Evolutionary conservation across 2,888 invertebrate species (phyloP), one percentile per base, ranked within the genome.

Genomic region (Cosmia trapezina): DNA sequence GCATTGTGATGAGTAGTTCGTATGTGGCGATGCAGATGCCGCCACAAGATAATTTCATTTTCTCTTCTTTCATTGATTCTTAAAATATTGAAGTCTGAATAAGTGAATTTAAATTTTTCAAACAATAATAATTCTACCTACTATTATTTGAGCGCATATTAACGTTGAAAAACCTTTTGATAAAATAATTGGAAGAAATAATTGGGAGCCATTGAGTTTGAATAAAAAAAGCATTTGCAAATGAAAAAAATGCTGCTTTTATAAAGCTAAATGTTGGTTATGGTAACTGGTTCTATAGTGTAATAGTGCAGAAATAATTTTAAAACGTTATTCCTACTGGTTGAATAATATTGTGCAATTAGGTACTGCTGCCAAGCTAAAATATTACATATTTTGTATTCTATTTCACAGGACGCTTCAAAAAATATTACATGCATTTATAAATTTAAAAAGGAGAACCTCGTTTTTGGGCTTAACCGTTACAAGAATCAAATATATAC

Each of bases 231-330:
- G 7, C 37, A 56, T 37, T 22, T 49, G 17, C 54, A n/a, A 11
- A 2, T 49, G 19, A 28, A 70, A 70, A 70, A 47, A 28, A 0
- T 14, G 0, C 14, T 22, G 17, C 4, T 59, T 59, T 72, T 19
- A 12, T 22, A 8, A 19, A 63, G 19, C 47, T 37, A 60, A 45
- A 60, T 60, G 33, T 45, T 70, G 4, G 11, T 33, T 51, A 33
- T 17, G 72, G 19, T 51, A 70, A 70, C 37, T 71, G 45, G 19
- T 45, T 7, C 22, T 28, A 22, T 59, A 49, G 14, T 45, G 33
- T 33, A 37, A 41, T 28, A 41, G 14, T 14, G 19, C 49, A n/a
- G 28, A 8, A 43, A 53, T 54, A 33, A n/a, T 5, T 69, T 43
- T 68, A 8, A 33, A 41, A 41, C 22, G 41, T 41, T 41, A 9